A percentile compares a stretch with the other conserved stretches of the same genome.
Evolutionary conservation across 2,113 vertebrate species (phyloP).

Genomic region (Brachyhypopomus gauderio): DNA sequence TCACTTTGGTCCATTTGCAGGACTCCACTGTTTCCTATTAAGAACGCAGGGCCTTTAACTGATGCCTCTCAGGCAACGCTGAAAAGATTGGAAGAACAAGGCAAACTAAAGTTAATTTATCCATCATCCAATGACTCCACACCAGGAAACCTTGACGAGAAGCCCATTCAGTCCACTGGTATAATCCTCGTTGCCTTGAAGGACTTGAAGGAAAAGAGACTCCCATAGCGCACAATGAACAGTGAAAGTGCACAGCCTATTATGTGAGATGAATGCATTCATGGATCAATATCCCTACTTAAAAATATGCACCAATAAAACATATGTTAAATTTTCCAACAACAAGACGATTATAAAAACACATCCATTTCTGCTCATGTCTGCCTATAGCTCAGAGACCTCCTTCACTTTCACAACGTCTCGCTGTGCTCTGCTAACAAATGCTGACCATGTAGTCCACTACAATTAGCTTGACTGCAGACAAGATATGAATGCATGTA

Average conservation of each 20-base stretch:
- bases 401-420: background rate
- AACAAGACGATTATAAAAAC: background rate
- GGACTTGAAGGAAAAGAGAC: background rate
- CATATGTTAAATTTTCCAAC: background rate
- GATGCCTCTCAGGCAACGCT: constrained; percentile 24
- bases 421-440: background rate
- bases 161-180: background rate
- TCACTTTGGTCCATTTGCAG: constrained; percentile 18
- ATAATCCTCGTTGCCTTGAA: constrained; percentile 35
- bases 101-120: constrained; percentile 34
- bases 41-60: constrained; percentile 31
- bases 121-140: constrained; percentile 20
- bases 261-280: no score
- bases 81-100: constrained; percentile 14
- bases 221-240: no score
- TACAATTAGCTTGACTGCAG: no score
- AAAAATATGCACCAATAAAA: background rate
- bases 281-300: no score
- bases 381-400: background rate
- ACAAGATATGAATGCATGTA: no score
- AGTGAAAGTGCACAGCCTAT: no score
- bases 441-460: no score
- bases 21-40: constrained; percentile 40
- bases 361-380: background rate
- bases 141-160: constrained; percentile 21